Conservation (phyloP, 2,797 vertebrate species). For the Falco columbarius region DNA sequence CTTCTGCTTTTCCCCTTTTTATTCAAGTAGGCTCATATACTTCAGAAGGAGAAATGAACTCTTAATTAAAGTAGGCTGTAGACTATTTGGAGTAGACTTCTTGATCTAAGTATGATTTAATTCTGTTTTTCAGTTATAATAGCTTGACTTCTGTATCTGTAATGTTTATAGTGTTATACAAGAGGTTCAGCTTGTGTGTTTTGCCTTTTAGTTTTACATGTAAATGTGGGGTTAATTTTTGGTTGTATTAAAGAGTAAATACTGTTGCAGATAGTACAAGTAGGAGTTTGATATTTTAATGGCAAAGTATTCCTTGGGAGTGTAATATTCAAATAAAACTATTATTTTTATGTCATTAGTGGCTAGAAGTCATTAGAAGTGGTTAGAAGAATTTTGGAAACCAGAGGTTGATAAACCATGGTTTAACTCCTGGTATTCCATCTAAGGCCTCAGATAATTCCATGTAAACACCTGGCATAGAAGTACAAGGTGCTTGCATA, state of each 20-base stretch:
- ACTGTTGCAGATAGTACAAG: neutral
- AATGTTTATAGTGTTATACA: neutral
- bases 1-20: neutral
- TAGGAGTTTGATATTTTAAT: neutral
- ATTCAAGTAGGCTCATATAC: neutral
- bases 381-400: neutral
- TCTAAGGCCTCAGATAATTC: neutral
- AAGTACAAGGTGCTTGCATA: neutral
- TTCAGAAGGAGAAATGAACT: neutral
- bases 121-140: neutral
- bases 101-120: neutral
- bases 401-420: neutral
- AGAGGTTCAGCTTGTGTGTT: neutral
- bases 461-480: neutral
- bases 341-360: neutral
- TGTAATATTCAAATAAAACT: neutral
- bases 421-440: neutral
- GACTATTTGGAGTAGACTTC: neutral
- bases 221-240: neutral
- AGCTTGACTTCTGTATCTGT: neutral
- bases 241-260: neutral
- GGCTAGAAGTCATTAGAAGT: too few species aligned
- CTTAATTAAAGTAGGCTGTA: neutral
- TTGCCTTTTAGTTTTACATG: neutral
- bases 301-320: neutral